Conservation (phyloP, 1,140 invertebrate genomes). For the Eriosoma lanigerum region DNA sequence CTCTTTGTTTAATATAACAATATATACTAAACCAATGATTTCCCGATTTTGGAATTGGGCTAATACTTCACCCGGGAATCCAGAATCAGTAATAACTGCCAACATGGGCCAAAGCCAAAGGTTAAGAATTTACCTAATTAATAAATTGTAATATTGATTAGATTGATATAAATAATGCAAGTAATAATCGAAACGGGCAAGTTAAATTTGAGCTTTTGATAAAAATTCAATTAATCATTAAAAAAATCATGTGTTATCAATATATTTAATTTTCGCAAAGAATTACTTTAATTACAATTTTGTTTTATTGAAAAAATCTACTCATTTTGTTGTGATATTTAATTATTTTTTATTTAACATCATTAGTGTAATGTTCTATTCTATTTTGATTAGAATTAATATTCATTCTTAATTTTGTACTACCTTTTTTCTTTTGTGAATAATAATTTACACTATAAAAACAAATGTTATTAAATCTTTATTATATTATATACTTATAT, state of each 20-base stretch:
- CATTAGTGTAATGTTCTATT: no score
- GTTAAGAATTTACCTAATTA: constrained; percentile 36
- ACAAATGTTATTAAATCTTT: no score
- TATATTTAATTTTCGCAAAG: background rate
- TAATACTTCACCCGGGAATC: constrained; percentile 44
- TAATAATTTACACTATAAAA: no score
- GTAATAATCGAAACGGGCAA: background rate
- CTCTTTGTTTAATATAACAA: background rate
- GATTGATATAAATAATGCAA: background rate
- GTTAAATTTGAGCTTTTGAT: background rate
- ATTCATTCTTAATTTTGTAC: no score
- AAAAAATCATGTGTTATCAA: background rate
- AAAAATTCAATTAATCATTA: background rate
- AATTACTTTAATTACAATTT: no score
- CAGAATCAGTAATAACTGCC: constrained; percentile 38
- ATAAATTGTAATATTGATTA: constrained; percentile 11
- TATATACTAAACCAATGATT: constrained; percentile 16
- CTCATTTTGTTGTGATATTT: no score
- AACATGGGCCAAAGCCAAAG: constrained; percentile 48
- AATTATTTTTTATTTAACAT: no score
- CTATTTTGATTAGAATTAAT: no score
- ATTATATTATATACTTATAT: no score
- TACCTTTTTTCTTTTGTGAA: no score
- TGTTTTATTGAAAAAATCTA: no score
- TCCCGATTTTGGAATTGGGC: constrained; percentile 46